These are phyloP conservation scores for Labeo catla DNA, from an alignment of 2,113 vertebrate species.

Conservation along the genomic window DNA sequence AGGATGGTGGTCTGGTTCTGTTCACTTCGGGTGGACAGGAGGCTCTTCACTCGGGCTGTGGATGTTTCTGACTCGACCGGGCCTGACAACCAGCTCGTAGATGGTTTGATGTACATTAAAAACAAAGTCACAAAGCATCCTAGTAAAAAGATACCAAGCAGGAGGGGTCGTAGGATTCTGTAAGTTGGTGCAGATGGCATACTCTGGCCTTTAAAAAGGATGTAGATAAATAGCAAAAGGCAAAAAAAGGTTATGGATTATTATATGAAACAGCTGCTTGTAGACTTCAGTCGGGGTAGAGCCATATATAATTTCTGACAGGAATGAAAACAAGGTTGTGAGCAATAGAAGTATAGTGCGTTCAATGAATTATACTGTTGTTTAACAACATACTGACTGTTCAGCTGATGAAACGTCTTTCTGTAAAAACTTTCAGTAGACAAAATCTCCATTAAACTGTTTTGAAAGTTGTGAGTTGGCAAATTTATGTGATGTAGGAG, in stretches of 20 bases:
- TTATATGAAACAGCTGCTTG: neutral
- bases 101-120: constrained; percentile 95
- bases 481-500: neutral
- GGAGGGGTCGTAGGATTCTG: constrained; percentile 93
- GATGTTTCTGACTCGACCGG: constrained; percentile 89
- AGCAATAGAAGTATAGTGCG: no score
- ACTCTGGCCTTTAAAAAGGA: constrained; percentile 83
- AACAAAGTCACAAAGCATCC: constrained; percentile 94
- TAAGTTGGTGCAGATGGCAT: constrained; percentile 92
- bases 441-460: neutral
- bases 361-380: neutral
- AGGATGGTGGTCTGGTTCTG: constrained; percentile 91
- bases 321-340: neutral
- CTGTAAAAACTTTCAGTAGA: neutral
- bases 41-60: constrained; percentile 87
- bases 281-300: neutral
- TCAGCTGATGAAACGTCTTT: neutral
- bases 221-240: neutral
- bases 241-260: neutral
- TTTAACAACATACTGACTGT: neutral
- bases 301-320: neutral
- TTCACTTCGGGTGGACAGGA: constrained; percentile 86
- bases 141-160: constrained; percentile 87
- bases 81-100: constrained; percentile 89
- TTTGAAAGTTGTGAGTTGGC: neutral